Conservation (phyloP, 2,113 vertebrate species). For the Ovibos moschatus region DNA sequence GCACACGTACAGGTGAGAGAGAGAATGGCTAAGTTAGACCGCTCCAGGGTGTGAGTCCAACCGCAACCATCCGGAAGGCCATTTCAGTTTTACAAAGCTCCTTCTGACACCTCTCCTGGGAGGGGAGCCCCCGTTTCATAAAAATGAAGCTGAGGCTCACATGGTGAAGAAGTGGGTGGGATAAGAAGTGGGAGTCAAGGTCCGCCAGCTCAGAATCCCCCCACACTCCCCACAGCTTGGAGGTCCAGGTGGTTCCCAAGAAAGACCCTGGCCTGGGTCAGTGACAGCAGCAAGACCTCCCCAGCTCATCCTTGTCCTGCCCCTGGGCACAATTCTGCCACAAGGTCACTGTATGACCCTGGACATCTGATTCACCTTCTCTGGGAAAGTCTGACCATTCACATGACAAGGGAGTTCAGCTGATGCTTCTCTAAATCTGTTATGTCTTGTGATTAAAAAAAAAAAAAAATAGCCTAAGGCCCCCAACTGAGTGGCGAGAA, state of each 20-base stretch:
- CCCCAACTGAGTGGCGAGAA: background rate
- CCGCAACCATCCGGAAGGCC: fast-evolving
- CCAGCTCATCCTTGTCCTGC: background rate
- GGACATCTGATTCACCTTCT: background rate
- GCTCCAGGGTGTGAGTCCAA: background rate
- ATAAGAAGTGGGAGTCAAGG: background rate
- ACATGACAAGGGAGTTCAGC: background rate
- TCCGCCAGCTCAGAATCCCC: background rate
- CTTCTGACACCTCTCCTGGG: background rate
- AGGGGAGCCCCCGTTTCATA: background rate
- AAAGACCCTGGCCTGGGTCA: background rate
- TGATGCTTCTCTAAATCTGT: background rate
- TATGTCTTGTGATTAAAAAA: background rate
- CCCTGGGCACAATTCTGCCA: background rate
- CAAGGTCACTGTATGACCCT: background rate
- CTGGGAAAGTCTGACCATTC: background rate
- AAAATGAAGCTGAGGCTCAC: background rate
- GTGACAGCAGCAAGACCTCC: background rate
- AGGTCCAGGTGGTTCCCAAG: background rate
- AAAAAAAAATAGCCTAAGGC: background rate
- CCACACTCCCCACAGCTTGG: background rate
- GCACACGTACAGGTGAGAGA: slow-evolving; percentile 20
- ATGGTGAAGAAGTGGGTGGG: background rate
- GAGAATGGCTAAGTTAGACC: background rate
- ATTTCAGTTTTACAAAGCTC: background rate